Evolutionary conservation across 2,888 invertebrate genomes (phyloP).

Genomic region (Sarcophaga caerulescens): DNA sequence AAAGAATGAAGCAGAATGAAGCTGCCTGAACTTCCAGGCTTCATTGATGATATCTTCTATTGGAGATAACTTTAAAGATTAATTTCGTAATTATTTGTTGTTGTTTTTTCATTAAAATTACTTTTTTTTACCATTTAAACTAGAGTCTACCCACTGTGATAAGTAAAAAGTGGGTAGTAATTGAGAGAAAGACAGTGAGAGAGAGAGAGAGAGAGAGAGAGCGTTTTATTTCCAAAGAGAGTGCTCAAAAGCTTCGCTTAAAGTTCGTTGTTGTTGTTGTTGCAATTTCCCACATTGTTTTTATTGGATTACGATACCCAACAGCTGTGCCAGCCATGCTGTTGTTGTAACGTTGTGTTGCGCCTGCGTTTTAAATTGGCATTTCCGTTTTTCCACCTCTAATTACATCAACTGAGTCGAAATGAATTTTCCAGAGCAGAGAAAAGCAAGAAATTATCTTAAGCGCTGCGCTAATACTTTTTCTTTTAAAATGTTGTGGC

Average conservation of each 20-base stretch:
- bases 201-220: constrained; percentile 35
- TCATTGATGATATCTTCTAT: no score
- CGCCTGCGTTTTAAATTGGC: constrained; percentile 63
- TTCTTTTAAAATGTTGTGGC: not conserved
- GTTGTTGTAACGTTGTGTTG: constrained; percentile 37
- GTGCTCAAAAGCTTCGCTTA: not conserved
- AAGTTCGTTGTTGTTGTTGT: constrained; percentile 13
- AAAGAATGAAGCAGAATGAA: no score
- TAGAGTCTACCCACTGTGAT: no score
- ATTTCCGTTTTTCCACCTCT: constrained; percentile 57
- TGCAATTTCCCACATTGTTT: constrained; percentile 27
- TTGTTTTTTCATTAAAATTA: no score
- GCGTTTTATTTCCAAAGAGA: constrained; percentile 2
- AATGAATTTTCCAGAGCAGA: not conserved
- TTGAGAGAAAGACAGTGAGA: constrained; percentile 29
- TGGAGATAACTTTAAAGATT: no score
- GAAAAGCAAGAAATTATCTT: not conserved
- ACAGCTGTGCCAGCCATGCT: constrained; percentile 38
- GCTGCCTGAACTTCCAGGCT: no score
- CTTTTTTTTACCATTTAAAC: no score
- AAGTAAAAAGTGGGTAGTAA: constrained; percentile 43
- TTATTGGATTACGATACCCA: constrained; percentile 1
- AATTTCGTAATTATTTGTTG: no score
- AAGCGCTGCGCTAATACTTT: not conserved
- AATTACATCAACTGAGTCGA: constrained; percentile 1